Evolutionary conservation across 2,888 invertebrate genomes (phyloP), one percentile per base, ranked within the genome.

Genomic region (Pterobdella sp.): DNA sequence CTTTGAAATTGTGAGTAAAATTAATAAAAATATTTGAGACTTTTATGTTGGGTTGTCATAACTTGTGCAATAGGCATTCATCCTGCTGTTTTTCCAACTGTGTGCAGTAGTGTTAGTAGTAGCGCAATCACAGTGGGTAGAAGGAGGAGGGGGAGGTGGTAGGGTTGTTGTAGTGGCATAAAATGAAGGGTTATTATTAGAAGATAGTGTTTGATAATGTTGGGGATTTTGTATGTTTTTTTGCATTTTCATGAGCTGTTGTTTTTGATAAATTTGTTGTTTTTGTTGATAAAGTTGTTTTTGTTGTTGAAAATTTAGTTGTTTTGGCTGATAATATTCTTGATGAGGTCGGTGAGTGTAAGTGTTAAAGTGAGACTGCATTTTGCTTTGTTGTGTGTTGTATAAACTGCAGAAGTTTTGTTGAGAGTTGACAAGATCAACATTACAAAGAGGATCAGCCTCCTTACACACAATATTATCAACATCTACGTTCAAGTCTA

Each of bases 401-500:
- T 18, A 42, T 7, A 42, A 18, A 42, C 10, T 14, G 42, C 18
- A 7, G 42, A 14, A 14, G 42, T 42, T 7, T 14, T 3, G 60
- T 56, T 56, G 60, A 22, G 60, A 56, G 60, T 56, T 56, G 10
- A 56, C 60, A 22, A 56, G 26, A n/a, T 56, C 60, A 22, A 56
- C 60, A 26, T 56, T 22, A 56, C 60, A 56, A 4, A 56, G n/a
- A 3, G 60, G 60, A 56, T 56, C 60, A 26, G 18, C 60, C 18
- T 56, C 60, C 49, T 42, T 42, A 22, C 22, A 7, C 10, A 42
- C 49, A 26, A 26, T 56, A 22, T 42, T 42, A 37, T 34, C 56
- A 26, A 63, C n/a, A 32, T 35, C 29, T n/a, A 63, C 71, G n/a
- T 34, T 35, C 32, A 71, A 29, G 63, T 52, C 71, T 18, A 63